phyloP scores from a whole-genome alignment of 1,140 invertebrate genomes.

The Leptestheria dahalacensis region DNA sequence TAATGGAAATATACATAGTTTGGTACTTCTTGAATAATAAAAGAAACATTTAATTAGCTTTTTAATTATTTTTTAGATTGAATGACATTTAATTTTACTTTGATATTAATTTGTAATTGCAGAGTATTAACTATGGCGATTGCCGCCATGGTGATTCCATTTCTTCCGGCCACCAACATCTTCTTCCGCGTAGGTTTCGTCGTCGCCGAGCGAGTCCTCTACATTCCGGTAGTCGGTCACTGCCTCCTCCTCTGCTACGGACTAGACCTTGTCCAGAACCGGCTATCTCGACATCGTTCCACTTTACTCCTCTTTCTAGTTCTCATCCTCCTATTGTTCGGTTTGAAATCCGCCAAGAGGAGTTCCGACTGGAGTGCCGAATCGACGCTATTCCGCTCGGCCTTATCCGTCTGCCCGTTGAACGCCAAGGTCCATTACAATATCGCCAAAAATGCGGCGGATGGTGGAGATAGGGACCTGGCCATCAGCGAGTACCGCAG shows the following conservation, averaged over 20 bases:
- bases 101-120: constrained; percentile 22
- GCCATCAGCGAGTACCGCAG: constrained; percentile 63
- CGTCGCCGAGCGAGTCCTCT: constrained; percentile 69
- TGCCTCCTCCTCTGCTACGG: constrained; percentile 57
- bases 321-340: constrained; percentile 31
- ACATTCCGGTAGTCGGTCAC: constrained; percentile 72
- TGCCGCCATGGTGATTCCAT: constrained; percentile 61
- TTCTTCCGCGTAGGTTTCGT: constrained; percentile 85
- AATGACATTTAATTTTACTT: constrained; percentile 1
- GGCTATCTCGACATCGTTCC: not conserved
- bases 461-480: constrained; percentile 45
- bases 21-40: too few relatives aligned
- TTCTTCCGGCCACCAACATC: constrained; percentile 81
- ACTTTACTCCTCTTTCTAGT: constrained; percentile 7
- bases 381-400: constrained; percentile 51
- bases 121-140: constrained; percentile 44
- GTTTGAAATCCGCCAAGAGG: constrained; percentile 46
- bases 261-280: constrained; percentile 29
- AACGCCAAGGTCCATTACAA: constrained; percentile 97
- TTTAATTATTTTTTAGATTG: not conserved
- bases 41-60: not conserved
- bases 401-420: constrained; percentile 54
- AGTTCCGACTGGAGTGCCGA: constrained; percentile 66
- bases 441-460: constrained; percentile 70
- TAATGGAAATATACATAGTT: too few relatives aligned